Evolutionary conservation across 2,113 vertebrate species (phyloP).

Genomic region (Nasalis larvatus): DNA sequence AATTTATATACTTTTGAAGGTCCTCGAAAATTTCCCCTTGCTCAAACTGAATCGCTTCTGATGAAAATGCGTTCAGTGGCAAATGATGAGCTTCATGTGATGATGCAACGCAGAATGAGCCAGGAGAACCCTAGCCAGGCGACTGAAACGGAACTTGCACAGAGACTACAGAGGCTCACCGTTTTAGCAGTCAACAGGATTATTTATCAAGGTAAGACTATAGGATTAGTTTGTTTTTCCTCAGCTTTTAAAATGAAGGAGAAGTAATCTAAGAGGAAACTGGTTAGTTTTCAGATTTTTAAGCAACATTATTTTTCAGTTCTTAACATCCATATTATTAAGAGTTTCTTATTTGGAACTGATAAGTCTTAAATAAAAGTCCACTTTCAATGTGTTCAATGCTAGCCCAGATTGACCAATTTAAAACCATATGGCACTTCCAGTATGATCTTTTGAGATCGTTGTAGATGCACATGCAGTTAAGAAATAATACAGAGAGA

Average conservation of each 20-base stretch:
- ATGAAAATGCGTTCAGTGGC: slow-evolving; percentile 95
- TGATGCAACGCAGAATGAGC: slow-evolving; percentile 97
- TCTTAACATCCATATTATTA: neutral
- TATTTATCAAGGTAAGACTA: slow-evolving; percentile 91
- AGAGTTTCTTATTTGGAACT: neutral
- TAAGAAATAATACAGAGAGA: neutral
- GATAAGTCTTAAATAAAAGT: neutral
- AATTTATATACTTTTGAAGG: slow-evolving; percentile 82
- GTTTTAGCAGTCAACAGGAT: slow-evolving; percentile 95
- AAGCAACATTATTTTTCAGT: neutral
- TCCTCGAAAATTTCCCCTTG: slow-evolving; percentile 89
- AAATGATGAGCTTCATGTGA: slow-evolving; percentile 93
- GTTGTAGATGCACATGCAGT: neutral
- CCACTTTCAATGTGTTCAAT: neutral
- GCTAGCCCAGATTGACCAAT: neutral
- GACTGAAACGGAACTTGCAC: slow-evolving; percentile 92
- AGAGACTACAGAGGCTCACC: slow-evolving; percentile 94
- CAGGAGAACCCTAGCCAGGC: slow-evolving; percentile 94
- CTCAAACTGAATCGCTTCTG: slow-evolving; percentile 93
- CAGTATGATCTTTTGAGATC: neutral
- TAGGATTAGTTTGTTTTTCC: neutral
- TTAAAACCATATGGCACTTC: neutral
- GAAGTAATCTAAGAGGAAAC: neutral
- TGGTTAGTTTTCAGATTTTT: neutral
- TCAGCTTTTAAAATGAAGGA: neutral